A percentile compares a stretch with the other conserved stretches of the same genome.
Conservation (phyloP, 2,113 vertebrate genomes). For the Hepsetus odoe region DNA sequence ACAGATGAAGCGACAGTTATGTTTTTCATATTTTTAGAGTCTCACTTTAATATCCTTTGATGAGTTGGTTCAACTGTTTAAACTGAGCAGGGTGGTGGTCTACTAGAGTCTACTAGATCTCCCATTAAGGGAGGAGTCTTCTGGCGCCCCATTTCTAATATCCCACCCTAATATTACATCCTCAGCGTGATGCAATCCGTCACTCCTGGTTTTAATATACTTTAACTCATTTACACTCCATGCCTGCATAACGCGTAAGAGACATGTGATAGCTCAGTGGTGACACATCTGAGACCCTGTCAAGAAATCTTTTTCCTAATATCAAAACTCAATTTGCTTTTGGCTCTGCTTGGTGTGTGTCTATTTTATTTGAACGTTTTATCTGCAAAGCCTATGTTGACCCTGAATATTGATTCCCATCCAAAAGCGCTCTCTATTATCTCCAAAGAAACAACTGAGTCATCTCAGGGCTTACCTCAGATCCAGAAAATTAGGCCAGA, state of each 20-base stretch:
- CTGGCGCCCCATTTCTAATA: neutral
- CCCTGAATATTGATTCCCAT: constrained; percentile 12
- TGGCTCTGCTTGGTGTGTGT: neutral
- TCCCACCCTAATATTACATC: neutral
- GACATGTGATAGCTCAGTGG: neutral
- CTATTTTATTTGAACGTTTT: neutral
- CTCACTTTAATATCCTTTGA: no score
- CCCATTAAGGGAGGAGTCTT: neutral
- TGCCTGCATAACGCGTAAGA: neutral
- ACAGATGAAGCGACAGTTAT: no score
- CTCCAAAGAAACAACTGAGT: constrained; percentile 22
- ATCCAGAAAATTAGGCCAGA: neutral
- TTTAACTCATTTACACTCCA: neutral
- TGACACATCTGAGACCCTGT: neutral
- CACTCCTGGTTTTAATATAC: neutral
- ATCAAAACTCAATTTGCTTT: neutral
- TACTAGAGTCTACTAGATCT: no score
- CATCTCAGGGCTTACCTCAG: constrained; percentile 11
- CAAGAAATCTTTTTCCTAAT: neutral
- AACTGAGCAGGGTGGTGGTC: no score
- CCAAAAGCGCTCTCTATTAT: constrained; percentile 18
- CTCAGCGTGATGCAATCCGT: neutral
- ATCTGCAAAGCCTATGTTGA: neutral
- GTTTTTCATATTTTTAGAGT: no score
- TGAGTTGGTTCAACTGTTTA: no score